phyloP scores from a whole-genome alignment of 1,140 invertebrate species.

The Planococcus citri region DNA sequence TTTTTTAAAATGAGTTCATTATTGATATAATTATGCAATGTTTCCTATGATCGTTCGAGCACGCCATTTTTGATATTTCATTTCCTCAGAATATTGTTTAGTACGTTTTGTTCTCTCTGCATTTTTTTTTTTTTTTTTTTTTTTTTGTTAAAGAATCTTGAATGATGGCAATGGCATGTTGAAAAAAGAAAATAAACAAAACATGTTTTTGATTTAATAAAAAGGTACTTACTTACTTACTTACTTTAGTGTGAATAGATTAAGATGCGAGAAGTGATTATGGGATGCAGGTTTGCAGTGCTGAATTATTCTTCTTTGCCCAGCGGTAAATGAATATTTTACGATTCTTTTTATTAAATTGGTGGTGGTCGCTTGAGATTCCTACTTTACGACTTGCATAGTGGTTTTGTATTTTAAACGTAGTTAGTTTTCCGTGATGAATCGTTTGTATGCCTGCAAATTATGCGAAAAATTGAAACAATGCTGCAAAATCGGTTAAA shows the following conservation, averaged over 20 bases:
- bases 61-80: conserved; percentile 3
- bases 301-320: too few relatives aligned
- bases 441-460: neutral
- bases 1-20: conserved; percentile 4
- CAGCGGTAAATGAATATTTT: neutral
- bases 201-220: neutral
- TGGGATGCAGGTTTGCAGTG: too few relatives aligned
- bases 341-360: neutral
- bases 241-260: neutral
- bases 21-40: conserved; percentile 3
- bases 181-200: too few relatives aligned
- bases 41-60: neutral
- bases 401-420: too few relatives aligned
- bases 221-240: too few relatives aligned
- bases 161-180: neutral
- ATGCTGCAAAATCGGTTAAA: conserved; percentile 13
- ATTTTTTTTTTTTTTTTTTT: too few relatives aligned
- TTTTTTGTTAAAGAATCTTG: conserved; percentile 10
- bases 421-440: too few relatives aligned
- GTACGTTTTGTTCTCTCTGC: too few relatives aligned
- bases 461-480: neutral
- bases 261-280: too few relatives aligned
- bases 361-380: neutral
- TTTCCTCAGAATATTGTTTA: neutral
- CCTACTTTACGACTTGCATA: neutral